Base-by-base conservation (phyloP, 2,113 vertebrate species). In the Nymphicus hollandicus region DNA sequence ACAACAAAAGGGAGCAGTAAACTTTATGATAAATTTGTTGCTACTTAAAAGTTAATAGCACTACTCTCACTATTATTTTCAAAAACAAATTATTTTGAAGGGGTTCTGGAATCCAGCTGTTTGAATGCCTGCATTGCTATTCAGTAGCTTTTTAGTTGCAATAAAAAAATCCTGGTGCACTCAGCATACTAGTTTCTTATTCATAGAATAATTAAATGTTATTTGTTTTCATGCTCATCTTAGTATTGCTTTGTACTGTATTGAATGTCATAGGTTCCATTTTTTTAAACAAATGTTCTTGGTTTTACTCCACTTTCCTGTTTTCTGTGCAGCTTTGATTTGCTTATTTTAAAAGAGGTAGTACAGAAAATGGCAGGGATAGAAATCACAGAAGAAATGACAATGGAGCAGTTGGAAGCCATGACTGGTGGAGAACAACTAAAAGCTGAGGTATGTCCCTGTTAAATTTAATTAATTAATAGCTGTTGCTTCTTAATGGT, bases 281-380 rank as follows among this genome's bases (percentile, higher is more conserved):
- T 91, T 81, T 81, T 43, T 66, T 68, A 76, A 74, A 49, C 10
- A 47, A 72, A 17, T 81, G 27, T 52, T 74, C 22, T 65, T 60
- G 15, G 4, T 87, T 96, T 83, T 71, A 47, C 29, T 82, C 73
- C 71, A 76, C 13, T 96, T 89, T 17, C 78, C 68, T 95, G 79
- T 69, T 91, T 85, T 91, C 52, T 55, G 55, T 95, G 86, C 97
- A 99, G 99, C 97, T 99, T 99, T 98, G 99, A 99, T 97, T 97
- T 99, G 96, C 97, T 99, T 89, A 99, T 99, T 98, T 98, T 99
- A 89, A 99, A 99, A 98, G 99, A 99, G 95, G 99, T 99, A 55
- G 99, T 99, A 73, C 99, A 99, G 97, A 99, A 99, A 98, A 99
- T 99, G 99, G 99, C 99, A 11, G 99, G 99, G 69, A 99, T 99